Base-by-base conservation (phyloP, 1,140 invertebrate genomes). In the Leptopilina clavipes region DNA sequence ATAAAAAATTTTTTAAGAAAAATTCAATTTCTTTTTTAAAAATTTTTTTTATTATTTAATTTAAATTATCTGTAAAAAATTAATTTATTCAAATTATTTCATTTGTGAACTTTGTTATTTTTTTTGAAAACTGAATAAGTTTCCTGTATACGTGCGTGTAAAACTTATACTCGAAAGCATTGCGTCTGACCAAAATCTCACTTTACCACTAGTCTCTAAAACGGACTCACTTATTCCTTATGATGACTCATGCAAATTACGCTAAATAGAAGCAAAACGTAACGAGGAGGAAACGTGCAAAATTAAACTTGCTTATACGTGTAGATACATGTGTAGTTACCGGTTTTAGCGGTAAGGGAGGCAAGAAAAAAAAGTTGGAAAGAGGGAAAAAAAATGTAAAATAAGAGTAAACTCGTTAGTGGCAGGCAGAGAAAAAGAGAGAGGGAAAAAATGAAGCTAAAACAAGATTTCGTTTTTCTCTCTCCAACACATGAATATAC, bases 231-330 rank as follows among this genome's bases (percentile, higher is more conserved):
- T 65, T 65, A 65, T 65, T 65, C 25, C 59, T 65, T 31, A 31
- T 31, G 59, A 65, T 65, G 22, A 65, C 59, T 65, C 25, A 65
- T 65, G 59, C 59, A 65, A 65, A 65, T 65, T 65, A 22, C 22
- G 59, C 59, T 65, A 65, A 65, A 65, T 65, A 65, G 59, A 65
- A 37, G 59, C 59, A 65, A 65, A 65, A 65, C 22, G 14, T 31
- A 65, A 65, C 59, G 59, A 65, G 59, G 14, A 65, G 59, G 59
- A 65, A 65, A 65, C 59, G 59, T 37, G 59, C 59, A 65, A 65
- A 22, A 65, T 65, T 65, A 65, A 65, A 65, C 19, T 31, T 65
- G 59, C 25, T 31, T 31, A 22, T 65, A 37, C 59, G 59, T 37
- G 59, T 37, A 65, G 59, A 65, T 31, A 65, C 59, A 25, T 37